Evolutionary conservation across 2,888 invertebrate genomes (phyloP).

Genomic region (Halictus ligatus): DNA sequence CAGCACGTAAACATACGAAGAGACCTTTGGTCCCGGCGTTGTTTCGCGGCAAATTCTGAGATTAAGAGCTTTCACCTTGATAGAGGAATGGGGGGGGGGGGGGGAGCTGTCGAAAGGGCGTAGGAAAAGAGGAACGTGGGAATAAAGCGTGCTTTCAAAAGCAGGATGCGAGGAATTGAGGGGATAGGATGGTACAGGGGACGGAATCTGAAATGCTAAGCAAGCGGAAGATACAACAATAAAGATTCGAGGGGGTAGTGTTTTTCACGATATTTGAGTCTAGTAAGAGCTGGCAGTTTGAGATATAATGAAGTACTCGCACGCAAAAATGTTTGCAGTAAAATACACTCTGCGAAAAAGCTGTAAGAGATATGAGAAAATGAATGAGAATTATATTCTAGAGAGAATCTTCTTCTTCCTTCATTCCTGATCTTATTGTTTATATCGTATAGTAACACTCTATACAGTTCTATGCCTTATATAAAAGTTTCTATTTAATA

Average conservation of each 20-base stretch:
- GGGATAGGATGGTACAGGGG: constrained; percentile 16
- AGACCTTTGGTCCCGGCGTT: constrained; percentile 34
- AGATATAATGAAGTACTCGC: not conserved
- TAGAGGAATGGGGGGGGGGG: constrained; percentile 17
- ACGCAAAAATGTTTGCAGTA: not conserved
- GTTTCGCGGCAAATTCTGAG: constrained; percentile 62
- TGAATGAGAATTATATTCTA: no score
- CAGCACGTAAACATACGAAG: constrained; percentile 49
- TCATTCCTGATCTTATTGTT: no score
- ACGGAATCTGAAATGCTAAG: constrained; percentile 10
- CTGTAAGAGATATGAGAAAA: not conserved
- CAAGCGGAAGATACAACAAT: constrained; percentile 2
- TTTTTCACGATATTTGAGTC: constrained; percentile 23
- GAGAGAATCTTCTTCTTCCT: no score
- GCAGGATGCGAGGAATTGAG: constrained; percentile 19
- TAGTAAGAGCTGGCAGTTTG: not conserved
- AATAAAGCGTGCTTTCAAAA: constrained; percentile 23
- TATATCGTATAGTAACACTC: no score
- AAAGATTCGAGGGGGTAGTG: constrained; percentile 28
- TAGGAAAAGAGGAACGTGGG: constrained; percentile 6
- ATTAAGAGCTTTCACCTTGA: constrained; percentile 70
- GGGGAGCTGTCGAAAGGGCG: constrained; percentile 21
- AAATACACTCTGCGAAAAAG: not conserved
- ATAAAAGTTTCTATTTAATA: no score
- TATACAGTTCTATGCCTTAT: no score